These are phyloP conservation scores for Patiria miniata DNA, from an alignment of 35 echinoderm and acorn worm genomes.

Conservation along the genomic window DNA sequence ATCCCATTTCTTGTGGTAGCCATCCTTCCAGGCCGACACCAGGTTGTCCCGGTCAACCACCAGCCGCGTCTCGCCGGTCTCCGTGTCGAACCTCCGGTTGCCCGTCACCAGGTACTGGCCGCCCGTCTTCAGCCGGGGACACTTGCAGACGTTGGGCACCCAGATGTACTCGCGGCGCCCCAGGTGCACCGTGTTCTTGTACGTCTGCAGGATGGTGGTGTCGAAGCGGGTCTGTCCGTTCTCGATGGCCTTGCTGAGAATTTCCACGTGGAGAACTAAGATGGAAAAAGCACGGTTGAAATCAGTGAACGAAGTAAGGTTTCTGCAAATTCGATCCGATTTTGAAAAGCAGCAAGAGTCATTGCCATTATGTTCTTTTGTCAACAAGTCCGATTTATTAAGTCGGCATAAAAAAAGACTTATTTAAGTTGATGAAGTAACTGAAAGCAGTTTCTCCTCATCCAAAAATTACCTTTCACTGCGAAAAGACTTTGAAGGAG, in stretches of 20 bases:
- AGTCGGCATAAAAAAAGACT: too few relatives aligned
- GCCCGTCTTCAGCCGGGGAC: conserved; percentile 58
- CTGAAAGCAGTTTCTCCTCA: too few relatives aligned
- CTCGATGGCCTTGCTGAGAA: conserved; percentile 41
- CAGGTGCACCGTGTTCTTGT: conserved; percentile 65
- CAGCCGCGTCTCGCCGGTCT: conserved; percentile 62
- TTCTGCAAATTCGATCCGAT: neutral
- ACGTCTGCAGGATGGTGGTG: conserved; percentile 61
- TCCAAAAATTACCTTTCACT: too few relatives aligned
- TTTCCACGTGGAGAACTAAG: conserved; percentile 61
- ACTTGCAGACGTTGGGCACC: conserved; percentile 84
- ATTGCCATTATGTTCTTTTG: too few relatives aligned
- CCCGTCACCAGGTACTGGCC: conserved; percentile 75
- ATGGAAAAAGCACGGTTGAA: conserved; percentile 2
- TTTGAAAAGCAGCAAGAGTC: too few relatives aligned
- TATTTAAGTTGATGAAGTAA: too few relatives aligned
- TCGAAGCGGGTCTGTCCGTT: conserved; percentile 66
- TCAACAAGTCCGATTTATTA: too few relatives aligned
- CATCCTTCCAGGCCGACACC: conserved; percentile 61
- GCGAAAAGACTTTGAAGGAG: too few relatives aligned
- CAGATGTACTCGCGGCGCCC: conserved; percentile 72
- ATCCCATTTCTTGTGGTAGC: conserved; percentile 63
- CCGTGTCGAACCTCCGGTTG: conserved; percentile 33
- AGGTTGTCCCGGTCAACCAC: conserved; percentile 69
- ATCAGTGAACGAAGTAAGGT: neutral